Base-by-base conservation (phyloP, 2,797 vertebrate species). In the Sparus aurata region DNA sequence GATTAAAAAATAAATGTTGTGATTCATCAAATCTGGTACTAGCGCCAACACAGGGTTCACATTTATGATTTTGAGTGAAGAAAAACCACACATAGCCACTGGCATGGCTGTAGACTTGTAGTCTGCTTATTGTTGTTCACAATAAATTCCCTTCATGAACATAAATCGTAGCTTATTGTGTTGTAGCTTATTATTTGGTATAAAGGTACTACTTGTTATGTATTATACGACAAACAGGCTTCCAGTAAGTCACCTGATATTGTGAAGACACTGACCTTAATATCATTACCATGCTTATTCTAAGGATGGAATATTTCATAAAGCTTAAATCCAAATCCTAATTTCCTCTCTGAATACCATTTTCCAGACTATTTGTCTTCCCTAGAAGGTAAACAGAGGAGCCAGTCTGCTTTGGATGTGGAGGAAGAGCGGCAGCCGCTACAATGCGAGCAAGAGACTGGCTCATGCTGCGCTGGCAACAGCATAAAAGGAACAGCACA, bases 401-500 rank as follows among this genome's bases (percentile, higher is more conserved):
- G 60, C 22, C 66, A 16, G 58, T 79, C 73, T 69, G 77, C 52
- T 79, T 41, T 63, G 47, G 55, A 54, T 43, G 38, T 43, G 66
- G 34, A 69, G 49, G 52, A 82, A 49, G 50, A 53, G 67, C 65
- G 61, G 76, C 77, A 79, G 83, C 58, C 60, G 47, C 3, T 11
- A 30, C 58, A 18, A 61, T 18, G 38, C 41, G 45, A 69, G 30
- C 30, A 38, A 23, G 63, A 87, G 72, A 45, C 52, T 55, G 64
- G 72, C 18, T 58, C 70, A 20, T 0, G 80, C 80, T 78, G 83
- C 5, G 60, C 75, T 76, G 67, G 75, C 68, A 72, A 25, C 69
- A 57, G 30, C 66, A 64, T 55, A 30, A 88, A 86, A 75, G 74
- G 23, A 82, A 22, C 75, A 27, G 69, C 68, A 55, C 2, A 50